Evolutionary conservation across 1,140 invertebrate species (phyloP).

Genomic region (Drosophila lowei): DNA sequence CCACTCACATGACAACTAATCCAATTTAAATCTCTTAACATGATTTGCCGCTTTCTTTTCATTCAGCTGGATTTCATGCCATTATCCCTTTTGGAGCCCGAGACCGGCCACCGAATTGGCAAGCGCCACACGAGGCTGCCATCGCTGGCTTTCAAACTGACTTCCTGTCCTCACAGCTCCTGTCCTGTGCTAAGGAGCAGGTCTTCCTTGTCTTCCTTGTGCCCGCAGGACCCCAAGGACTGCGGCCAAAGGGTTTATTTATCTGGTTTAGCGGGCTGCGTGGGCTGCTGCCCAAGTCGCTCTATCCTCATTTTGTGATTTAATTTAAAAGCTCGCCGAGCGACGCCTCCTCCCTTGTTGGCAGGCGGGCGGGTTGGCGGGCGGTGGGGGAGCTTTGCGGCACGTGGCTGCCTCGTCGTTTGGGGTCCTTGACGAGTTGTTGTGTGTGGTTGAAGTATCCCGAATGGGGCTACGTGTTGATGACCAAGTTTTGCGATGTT

Average conservation of each 20-base stretch:
- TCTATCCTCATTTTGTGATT: slow-evolving; percentile 77
- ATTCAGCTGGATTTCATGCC: slow-evolving; percentile 78
- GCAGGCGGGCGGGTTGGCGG: neutral
- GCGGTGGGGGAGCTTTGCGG: slow-evolving; percentile 28
- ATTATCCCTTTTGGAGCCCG: slow-evolving; percentile 69
- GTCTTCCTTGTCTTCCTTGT: neutral
- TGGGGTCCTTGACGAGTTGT: slow-evolving; percentile 30
- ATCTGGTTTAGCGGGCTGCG: slow-evolving; percentile 68
- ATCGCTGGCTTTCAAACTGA: slow-evolving; percentile 51
- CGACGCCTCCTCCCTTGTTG: neutral
- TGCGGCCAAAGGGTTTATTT: slow-evolving; percentile 76
- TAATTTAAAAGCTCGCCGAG: slow-evolving; percentile 72
- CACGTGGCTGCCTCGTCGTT: slow-evolving; percentile 42
- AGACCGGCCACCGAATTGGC: slow-evolving; percentile 57
- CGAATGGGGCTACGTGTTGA: slow-evolving; percentile 70
- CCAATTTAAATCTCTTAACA: slow-evolving; percentile 82
- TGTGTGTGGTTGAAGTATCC: slow-evolving; percentile 58
- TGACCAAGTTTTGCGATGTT: slow-evolving; percentile 34
- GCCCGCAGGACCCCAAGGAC: slow-evolving; percentile 53
- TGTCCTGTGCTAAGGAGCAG: slow-evolving; percentile 37
- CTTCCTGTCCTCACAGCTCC: slow-evolving; percentile 67
- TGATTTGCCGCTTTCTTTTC: slow-evolving; percentile 81
- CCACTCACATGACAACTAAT: slow-evolving; percentile 70
- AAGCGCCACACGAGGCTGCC: slow-evolving; percentile 38
- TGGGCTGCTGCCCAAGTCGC: slow-evolving; percentile 48